Evolutionary conservation across 2,888 invertebrate species (phyloP).

Genomic region (Poecilobothrus nobilitatus): DNA sequence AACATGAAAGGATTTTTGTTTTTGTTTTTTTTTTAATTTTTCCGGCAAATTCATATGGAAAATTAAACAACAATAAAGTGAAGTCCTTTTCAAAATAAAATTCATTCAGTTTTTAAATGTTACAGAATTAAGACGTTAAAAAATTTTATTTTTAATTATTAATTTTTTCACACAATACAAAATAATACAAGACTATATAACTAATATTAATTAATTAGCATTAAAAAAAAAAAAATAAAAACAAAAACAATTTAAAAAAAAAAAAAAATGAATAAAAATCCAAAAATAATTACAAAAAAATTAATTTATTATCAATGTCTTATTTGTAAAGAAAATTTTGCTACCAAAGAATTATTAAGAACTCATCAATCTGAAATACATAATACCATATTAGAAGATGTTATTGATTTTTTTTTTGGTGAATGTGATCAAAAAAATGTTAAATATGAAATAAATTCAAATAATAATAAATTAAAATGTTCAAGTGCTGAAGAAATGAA

Average conservation of each 20-base stretch:
- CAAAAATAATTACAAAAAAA: not conserved
- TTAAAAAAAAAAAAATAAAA: too few species aligned
- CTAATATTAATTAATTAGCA: too few species aligned
- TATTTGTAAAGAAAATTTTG: not conserved
- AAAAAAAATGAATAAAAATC: not conserved
- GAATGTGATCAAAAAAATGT: not conserved
- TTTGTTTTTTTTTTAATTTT: too few species aligned
- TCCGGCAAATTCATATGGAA: too few species aligned
- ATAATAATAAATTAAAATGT: not conserved
- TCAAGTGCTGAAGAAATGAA: not conserved
- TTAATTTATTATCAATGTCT: not conserved
- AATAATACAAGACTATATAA: too few species aligned
- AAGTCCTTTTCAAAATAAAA: too few species aligned
- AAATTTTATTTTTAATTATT: too few species aligned
- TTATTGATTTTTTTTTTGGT: not conserved
- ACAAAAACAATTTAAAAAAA: not conserved
- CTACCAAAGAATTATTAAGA: not conserved
- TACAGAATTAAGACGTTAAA: too few species aligned
- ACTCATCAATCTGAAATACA: not conserved
- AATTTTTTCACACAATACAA: too few species aligned
- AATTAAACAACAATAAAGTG: too few species aligned
- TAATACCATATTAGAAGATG: not conserved
- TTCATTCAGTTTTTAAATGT: too few species aligned
- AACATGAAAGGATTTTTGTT: too few species aligned
- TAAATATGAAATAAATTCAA: not conserved